Base-by-base conservation (phyloP, 2,113 vertebrate genomes). In the Takifugu bimaculatus region DNA sequence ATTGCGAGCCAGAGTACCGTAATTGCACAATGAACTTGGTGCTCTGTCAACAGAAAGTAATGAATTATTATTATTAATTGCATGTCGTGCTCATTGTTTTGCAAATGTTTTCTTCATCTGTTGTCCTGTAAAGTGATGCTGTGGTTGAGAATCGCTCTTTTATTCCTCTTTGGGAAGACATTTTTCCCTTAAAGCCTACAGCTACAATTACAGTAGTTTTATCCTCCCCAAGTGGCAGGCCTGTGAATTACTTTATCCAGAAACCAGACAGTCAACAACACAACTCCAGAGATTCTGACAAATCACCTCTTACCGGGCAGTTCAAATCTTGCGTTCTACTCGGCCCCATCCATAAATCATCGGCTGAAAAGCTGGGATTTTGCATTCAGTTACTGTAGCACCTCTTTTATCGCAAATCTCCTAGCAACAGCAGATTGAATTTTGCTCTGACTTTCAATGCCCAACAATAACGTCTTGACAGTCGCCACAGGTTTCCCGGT, bases 371-470 rank as follows among this genome's bases (percentile, higher is more conserved):
- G 3, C 69, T 64, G 75, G 15, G 50, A 42, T 61, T 59, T 49
- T 29, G 15, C 61, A 0, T 72, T 65, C 0, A 2, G 13, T 39
- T 43, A 53, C 20, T 0, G 47, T 12, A 0, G 29, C 29, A 44
- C 11, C 13, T 35, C 2, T 50, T 50, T 64, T 53, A 59, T 44
- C n/a, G 0, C 62, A 70, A 67, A 61, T 77, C 54, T 53, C 68
- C 56, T 54, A 63, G 66, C 70, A 81, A 78, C 60, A 65, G 50
- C 5, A 45, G 59, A 66, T 59, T 64, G 27, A 66, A 70, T 74
- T 54, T 62, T 4, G 48, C 49, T 51, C 25, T 63, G 59, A 65
- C 45, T 65, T 50, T 62, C 65, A 26, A 50, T 50, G 4, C 25
- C 20, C 6, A 26, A 12, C 5, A 50, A 26, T 62, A 67, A 63